phyloP scores from a whole-genome alignment of 2,888 invertebrate species.

The Clusia tigrina region DNA sequence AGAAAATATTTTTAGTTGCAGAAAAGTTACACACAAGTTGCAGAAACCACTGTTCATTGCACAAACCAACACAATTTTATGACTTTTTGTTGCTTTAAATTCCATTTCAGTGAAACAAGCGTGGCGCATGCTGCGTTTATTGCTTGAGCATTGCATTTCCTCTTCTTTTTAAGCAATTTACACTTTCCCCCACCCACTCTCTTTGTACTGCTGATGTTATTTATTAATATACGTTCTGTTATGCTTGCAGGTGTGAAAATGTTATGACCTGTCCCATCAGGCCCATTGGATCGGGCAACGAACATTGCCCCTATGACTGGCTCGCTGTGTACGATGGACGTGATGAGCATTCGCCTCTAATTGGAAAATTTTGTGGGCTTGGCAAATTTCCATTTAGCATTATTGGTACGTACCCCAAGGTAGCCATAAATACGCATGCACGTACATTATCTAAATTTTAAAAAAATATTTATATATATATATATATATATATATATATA shows the following conservation, averaged over 20 bases:
- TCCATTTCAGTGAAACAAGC: too few relatives aligned
- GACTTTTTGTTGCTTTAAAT: too few relatives aligned
- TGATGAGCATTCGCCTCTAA: conserved; percentile 84
- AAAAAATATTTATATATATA: too few relatives aligned
- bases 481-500: too few relatives aligned
- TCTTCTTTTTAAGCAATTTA: background rate
- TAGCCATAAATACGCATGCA: too few relatives aligned
- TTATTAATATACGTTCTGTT: background rate
- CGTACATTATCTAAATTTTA: too few relatives aligned
- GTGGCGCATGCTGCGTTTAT: too few relatives aligned
- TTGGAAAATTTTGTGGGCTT: conserved; percentile 92
- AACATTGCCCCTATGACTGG: conserved; percentile 90
- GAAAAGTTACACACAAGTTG: too few relatives aligned
- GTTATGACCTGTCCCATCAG: conserved; percentile 95
- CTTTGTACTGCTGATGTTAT: background rate
- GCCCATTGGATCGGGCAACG: conserved; percentile 85
- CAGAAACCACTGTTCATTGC: too few relatives aligned
- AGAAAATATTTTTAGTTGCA: too few relatives aligned
- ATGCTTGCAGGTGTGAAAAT: conserved; percentile 77
- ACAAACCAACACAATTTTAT: too few relatives aligned
- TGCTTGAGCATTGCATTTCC: background rate
- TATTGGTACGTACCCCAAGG: conserved; percentile 68
- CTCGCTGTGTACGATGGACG: conserved; percentile 90
- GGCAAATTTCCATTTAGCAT: conserved; percentile 94
- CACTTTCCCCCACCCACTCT: background rate